Conservation (phyloP, 2,797 vertebrate genomes). For the Saxicola maurus region DNA sequence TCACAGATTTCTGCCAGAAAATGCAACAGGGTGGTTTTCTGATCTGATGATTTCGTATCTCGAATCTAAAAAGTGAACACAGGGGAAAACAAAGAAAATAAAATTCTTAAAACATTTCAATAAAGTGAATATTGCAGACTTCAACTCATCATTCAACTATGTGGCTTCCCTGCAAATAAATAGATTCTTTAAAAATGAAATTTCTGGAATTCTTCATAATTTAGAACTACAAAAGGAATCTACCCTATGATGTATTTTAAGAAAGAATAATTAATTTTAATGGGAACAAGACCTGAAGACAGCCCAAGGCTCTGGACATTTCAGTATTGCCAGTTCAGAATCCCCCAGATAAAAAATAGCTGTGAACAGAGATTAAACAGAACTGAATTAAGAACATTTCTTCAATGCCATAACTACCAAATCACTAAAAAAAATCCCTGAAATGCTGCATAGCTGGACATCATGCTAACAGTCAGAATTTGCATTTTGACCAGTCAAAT, state of each 20-base stretch:
- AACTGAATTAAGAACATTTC: background rate
- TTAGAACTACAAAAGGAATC: background rate
- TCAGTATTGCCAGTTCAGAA: background rate
- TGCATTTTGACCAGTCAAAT: background rate
- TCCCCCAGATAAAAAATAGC: background rate
- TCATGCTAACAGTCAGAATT: background rate
- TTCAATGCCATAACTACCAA: background rate
- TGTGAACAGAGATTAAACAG: background rate
- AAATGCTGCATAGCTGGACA: background rate
- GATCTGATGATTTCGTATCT: conserved; percentile 92
- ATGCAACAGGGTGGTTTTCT: conserved; percentile 89
- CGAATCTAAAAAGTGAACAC: conserved; percentile 76
- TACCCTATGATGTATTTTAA: background rate
- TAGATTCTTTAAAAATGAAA: background rate
- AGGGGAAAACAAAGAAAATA: background rate
- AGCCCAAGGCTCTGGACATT: background rate
- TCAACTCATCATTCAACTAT: background rate
- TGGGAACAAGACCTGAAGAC: background rate
- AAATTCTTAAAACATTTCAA: background rate
- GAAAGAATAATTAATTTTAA: background rate
- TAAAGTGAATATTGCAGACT: background rate
- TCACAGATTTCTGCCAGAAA: conserved; percentile 93
- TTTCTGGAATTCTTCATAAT: background rate
- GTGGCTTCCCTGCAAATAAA: background rate
- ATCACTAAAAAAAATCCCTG: background rate